Evolutionary conservation across 1,140 invertebrate genomes (phyloP).

Genomic region (Pogonomyrmex barbatus): DNA sequence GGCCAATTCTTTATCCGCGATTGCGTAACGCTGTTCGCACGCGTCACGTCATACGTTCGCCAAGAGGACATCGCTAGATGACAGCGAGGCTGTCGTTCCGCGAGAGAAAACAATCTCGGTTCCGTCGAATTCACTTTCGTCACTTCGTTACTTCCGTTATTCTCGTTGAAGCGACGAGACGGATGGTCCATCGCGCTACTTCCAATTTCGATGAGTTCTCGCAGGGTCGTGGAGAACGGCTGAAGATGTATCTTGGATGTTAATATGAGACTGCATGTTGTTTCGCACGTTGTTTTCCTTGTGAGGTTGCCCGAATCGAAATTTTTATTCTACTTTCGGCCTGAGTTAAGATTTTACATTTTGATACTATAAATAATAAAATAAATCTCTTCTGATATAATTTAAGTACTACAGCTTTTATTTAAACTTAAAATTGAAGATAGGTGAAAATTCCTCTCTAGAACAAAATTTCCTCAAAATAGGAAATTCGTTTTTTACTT

Average conservation of each 20-base stretch:
- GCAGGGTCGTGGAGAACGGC: neutral
- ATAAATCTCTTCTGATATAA: no score
- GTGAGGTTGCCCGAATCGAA: neutral
- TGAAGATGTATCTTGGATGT: neutral
- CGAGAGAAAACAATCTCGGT: neutral
- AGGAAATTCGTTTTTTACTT: no score
- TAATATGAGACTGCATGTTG: neutral
- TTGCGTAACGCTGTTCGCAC: constrained; percentile 39
- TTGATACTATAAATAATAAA: no score
- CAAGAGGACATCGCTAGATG: constrained; percentile 12
- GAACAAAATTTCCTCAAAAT: no score
- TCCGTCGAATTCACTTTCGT: constrained; percentile 41
- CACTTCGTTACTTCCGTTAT: constrained; percentile 43
- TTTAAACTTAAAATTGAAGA: no score
- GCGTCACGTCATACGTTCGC: constrained; percentile 2
- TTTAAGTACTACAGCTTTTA: no score
- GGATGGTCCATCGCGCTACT: neutral
- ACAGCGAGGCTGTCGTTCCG: neutral
- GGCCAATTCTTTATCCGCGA: constrained; percentile 17
- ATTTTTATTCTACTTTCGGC: no score
- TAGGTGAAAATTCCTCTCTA: no score
- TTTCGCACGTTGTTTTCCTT: neutral
- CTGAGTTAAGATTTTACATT: no score
- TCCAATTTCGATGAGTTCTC: constrained; percentile 31
- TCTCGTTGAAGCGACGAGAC: constrained; percentile 30